Evolutionary conservation across 2,888 invertebrate genomes (phyloP).

Genomic region (Cecidostiba fungosa): DNA sequence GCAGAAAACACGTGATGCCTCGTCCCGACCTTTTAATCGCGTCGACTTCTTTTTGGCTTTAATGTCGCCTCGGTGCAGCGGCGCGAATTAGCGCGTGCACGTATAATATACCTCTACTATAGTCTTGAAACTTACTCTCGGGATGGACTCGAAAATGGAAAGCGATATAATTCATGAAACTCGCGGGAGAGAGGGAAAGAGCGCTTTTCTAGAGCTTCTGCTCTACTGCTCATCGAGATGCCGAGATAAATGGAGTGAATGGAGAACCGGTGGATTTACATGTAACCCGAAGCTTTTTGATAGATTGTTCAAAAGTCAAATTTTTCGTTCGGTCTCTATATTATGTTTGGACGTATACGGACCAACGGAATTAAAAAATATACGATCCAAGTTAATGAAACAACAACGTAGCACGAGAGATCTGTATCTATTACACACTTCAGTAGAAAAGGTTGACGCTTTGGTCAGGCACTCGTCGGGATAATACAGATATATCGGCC

Average conservation of each 20-base stretch:
- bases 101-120: too few species aligned
- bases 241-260: not conserved
- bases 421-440: not conserved
- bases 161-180: not conserved
- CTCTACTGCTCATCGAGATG: constrained; percentile 13
- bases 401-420: not conserved
- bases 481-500: not conserved
- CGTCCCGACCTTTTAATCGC: constrained; percentile 30
- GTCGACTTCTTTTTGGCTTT: constrained; percentile 3
- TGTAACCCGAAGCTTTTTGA: not conserved
- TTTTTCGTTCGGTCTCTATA: not conserved
- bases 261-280: not conserved
- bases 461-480: not conserved
- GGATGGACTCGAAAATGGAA: not conserved
- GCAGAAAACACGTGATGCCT: not conserved
- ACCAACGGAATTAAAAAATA: not conserved
- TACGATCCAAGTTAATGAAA: not conserved
- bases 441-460: not conserved
- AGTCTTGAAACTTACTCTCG: constrained; percentile 12
- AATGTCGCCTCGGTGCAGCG: not conserved
- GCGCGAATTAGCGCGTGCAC: not conserved
- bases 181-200: not conserved
- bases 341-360: not conserved
- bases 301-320: constrained; percentile 3
- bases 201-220: constrained; percentile 4